These are phyloP conservation scores for Lagenorhynchus albirostris DNA, from an alignment of 2,113 vertebrate species.

Conservation along the genomic window DNA sequence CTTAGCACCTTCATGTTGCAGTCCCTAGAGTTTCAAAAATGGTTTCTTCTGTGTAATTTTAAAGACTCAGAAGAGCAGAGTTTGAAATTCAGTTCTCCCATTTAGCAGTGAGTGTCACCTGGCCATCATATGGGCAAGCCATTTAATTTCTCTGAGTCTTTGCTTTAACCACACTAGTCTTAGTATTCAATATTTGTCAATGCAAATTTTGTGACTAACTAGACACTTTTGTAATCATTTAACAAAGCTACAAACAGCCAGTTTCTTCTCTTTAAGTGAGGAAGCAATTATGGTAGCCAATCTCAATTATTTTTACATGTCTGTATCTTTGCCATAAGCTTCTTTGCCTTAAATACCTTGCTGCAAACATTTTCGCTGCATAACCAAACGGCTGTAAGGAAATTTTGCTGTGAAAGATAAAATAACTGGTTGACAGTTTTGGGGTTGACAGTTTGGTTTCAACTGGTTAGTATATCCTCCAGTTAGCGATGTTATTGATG, in stretches of 20 bases:
- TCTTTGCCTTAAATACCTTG: background rate
- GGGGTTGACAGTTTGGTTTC: background rate
- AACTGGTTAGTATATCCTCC: background rate
- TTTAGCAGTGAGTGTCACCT: background rate
- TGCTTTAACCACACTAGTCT: background rate
- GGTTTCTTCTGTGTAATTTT: background rate
- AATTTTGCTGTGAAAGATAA: background rate
- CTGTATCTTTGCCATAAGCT: background rate
- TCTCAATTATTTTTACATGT: background rate
- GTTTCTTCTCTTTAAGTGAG: background rate
- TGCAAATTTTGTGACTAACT: background rate
- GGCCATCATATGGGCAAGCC: background rate
- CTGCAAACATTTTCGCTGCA: background rate
- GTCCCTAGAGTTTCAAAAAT: background rate
- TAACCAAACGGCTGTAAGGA: background rate
- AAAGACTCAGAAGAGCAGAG: constrained; percentile 11
- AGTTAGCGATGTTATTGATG: background rate
- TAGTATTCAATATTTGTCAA: background rate
- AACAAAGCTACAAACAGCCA: background rate
- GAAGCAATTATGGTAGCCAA: background rate
- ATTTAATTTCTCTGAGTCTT: constrained; percentile 15
- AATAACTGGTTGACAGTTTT: background rate
- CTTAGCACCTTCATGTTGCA: background rate
- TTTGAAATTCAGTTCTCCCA: background rate
- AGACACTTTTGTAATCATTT: background rate